Base-by-base conservation (phyloP, 2,888 invertebrate species). In the Syrista parreyssii region DNA sequence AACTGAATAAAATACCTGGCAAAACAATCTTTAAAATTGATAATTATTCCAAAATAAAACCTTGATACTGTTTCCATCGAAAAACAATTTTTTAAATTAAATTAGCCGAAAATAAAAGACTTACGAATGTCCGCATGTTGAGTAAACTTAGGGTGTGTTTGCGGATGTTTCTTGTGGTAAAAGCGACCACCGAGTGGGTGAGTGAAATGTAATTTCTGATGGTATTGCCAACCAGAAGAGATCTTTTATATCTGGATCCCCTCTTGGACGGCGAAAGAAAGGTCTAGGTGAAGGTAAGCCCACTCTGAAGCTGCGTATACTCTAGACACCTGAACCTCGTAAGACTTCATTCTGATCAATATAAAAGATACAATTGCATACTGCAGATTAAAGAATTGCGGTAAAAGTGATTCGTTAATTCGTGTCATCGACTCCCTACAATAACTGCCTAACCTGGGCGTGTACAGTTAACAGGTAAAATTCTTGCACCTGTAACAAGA, bases 271-370 rank as follows among this genome's bases (percentile, higher is more conserved):
- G 87, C 80, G 84, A 91, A 90, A 90, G 91, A 91, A 89, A 91
- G 91, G 91, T 91, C 91, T 91, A 91, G 91, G 91, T 91, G 91
- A 91, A 91, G 91, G 91, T 90, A 91, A 90, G 79, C 71, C 71
- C 71, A 33, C 71, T 71, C 71, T 33, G 71, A 31, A 11, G 71
- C 71, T 71, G 71, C 11, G 31, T 55, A 55, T 55, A 23, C 55
- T 55, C 55, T 55, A 55, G 55, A 55, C 55, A 55, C 55, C 23
- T 55, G 55, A 55, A 55, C 23, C 55, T 55, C 55, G 23, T 55
- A 34, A 34, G 55, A 55, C 55, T 55, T 15, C 55, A 0, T 55
- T 55, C 23, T 23, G 55, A 23, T 9, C 23, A 55, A 55, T 55
- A 9, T 23, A 9, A 55, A 55, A 55, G 55, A 55, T 55, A 55